Conservation (phyloP, 2,113 vertebrate species). For the Urocynchramus pylzowi region DNA sequence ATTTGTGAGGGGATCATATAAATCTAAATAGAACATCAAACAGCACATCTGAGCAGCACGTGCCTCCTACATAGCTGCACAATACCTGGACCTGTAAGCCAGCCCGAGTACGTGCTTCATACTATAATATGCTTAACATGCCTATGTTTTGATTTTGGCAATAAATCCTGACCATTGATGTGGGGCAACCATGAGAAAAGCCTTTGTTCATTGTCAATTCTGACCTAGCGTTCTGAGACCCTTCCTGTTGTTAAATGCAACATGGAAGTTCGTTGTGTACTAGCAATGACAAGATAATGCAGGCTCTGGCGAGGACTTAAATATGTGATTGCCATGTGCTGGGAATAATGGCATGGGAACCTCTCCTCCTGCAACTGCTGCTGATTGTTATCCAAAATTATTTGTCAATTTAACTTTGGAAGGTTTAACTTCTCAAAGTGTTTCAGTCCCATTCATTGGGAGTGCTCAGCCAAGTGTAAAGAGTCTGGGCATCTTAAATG, state of each 20-base stretch:
- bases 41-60: accelerated
- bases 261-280: neutral
- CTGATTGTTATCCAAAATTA: neutral
- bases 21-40: neutral
- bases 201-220: accelerated
- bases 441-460: neutral
- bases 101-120: accelerated
- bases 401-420: neutral
- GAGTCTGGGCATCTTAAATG: neutral
- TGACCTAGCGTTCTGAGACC: accelerated
- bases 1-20: neutral
- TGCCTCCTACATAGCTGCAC: accelerated
- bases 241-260: neutral
- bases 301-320: neutral
- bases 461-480: neutral
- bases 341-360: neutral
- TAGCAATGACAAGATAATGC: neutral
- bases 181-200: neutral
- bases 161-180: neutral
- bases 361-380: neutral
- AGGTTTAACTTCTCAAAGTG: neutral
- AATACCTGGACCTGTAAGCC: neutral
- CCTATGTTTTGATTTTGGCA: neutral
- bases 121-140: accelerated
- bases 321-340: neutral